Evolutionary conservation across 2,113 vertebrate species (phyloP).

Genomic region (Sapayoa aenigma): DNA sequence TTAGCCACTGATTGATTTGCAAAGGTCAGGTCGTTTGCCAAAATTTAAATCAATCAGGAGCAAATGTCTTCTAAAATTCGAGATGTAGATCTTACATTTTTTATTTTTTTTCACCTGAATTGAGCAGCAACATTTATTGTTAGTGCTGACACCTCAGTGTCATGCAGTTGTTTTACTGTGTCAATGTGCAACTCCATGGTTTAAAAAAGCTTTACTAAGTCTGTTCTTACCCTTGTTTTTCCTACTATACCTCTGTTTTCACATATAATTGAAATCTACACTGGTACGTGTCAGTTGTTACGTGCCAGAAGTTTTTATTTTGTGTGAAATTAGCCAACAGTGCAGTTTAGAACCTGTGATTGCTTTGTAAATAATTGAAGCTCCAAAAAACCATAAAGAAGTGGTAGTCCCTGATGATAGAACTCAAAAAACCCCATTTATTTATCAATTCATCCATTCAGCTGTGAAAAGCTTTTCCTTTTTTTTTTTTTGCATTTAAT

Average conservation of each 20-base stretch:
- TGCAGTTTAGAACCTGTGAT: not conserved
- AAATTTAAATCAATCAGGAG: not conserved
- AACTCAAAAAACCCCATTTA: accelerated
- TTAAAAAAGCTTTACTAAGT: not conserved
- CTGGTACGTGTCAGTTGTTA: not conserved
- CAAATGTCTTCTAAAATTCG: not conserved
- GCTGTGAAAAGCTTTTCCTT: not conserved
- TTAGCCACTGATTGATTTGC: not conserved
- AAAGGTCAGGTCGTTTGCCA: not conserved
- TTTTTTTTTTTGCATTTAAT: not conserved
- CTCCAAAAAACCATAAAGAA: not conserved
- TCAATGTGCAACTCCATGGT: not conserved
- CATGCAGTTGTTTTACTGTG: not conserved
- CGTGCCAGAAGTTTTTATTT: not conserved
- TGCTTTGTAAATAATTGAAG: not conserved
- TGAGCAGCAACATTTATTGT: not conserved
- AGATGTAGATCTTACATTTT: not conserved
- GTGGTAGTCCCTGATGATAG: not conserved
- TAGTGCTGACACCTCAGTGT: not conserved
- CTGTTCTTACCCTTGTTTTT: not conserved
- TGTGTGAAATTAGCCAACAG: not conserved
- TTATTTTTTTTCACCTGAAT: not conserved
- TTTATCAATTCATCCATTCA: not conserved
- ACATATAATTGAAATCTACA: not conserved
- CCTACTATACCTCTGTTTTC: not conserved